phyloP scores from a whole-genome alignment of 2,113 vertebrate genomes.

The Lipotes vexillifer region DNA sequence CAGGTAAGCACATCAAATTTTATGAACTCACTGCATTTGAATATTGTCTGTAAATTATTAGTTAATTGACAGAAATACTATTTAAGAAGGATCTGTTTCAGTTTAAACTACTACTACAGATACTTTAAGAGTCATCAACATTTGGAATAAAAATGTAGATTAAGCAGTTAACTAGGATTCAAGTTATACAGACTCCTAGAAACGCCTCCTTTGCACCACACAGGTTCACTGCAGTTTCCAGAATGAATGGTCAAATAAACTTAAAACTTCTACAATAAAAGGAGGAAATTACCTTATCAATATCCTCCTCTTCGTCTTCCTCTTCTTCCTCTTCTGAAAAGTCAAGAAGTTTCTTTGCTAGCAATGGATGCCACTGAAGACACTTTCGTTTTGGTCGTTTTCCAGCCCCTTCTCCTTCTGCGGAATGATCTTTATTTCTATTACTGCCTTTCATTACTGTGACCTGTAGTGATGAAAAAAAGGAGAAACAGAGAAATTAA shows the following conservation, averaged over 20 bases:
- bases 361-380: conserved; percentile 98
- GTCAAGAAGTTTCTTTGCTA: conserved; percentile 96
- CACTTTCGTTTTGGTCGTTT: conserved; percentile 98
- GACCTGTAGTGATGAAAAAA: conserved; percentile 77
- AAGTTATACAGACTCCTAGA: background rate
- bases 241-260: background rate
- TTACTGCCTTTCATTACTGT: conserved; percentile 97
- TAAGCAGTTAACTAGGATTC: background rate
- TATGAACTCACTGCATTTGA: background rate
- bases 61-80: background rate
- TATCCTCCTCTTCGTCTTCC: conserved; percentile 94
- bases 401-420: conserved; percentile 90
- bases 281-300: conserved; percentile 87
- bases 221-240: background rate
- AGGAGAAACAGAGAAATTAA: background rate
- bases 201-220: background rate
- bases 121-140: background rate
- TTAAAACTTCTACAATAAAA: background rate
- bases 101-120: background rate
- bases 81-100: background rate
- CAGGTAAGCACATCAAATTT: background rate
- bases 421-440: conserved; percentile 91
- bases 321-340: conserved; percentile 98
- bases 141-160: background rate
- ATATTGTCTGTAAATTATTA: background rate